These are phyloP conservation scores for Vidua chalybeata DNA, from an alignment of 2,113 vertebrate genomes.

Conservation along the genomic window DNA sequence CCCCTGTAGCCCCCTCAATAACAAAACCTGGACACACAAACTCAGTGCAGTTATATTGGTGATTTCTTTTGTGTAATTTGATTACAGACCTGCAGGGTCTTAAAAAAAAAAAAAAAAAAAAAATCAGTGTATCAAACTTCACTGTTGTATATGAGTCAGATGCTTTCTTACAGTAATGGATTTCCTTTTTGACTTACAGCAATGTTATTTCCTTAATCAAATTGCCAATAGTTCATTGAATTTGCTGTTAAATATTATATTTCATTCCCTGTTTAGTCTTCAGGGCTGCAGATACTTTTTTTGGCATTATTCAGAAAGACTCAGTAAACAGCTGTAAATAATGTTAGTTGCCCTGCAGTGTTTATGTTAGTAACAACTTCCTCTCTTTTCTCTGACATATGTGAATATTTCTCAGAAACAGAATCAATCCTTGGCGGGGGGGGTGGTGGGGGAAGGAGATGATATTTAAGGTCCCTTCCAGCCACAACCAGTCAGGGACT, in stretches of 20 bases:
- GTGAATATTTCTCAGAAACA: not conserved
- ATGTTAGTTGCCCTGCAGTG: not conserved
- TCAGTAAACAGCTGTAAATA: conserved; percentile 31
- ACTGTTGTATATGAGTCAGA: not conserved
- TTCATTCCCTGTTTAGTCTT: not conserved
- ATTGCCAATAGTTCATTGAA: not conserved
- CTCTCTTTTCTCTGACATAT: not conserved
- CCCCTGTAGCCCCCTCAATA: too few species aligned
- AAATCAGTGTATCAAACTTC: not conserved
- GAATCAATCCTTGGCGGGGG: not conserved
- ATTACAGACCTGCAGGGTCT: not conserved
- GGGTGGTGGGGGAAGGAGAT: not conserved
- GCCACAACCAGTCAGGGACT: not conserved
- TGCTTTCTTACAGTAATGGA: not conserved
- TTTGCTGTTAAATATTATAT: conserved; percentile 21
- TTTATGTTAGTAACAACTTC: not conserved
- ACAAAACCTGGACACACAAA: not conserved
- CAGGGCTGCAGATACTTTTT: not conserved
- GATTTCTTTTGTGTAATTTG: not conserved
- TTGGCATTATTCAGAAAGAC: not conserved
- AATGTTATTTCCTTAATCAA: not conserved
- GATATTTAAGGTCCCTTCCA: not conserved
- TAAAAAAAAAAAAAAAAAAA: not conserved
- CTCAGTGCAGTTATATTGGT: not conserved
- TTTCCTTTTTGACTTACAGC: not conserved